Conservation (phyloP, 2,113 vertebrate species). For the Rhinoderma darwinii region DNA sequence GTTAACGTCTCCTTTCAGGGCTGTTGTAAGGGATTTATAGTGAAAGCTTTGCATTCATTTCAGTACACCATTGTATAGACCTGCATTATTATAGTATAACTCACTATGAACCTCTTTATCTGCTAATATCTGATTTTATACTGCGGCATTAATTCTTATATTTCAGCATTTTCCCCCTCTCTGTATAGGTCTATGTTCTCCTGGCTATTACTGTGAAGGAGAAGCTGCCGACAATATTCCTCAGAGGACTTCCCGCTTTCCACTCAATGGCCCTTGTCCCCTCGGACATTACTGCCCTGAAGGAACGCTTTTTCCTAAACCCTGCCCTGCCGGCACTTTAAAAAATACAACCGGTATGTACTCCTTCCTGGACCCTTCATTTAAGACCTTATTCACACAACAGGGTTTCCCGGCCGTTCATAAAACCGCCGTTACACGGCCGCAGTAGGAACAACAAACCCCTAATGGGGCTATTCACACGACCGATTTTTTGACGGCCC, state of each 20-base stretch:
- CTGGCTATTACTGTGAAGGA: conserved; percentile 85
- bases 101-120: background rate
- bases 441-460: too few species aligned
- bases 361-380: background rate
- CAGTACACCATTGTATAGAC: background rate
- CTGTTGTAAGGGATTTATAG: background rate
- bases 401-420: too few species aligned
- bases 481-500: too few species aligned
- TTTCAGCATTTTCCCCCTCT: background rate
- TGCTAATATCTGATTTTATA: background rate
- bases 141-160: too few species aligned
- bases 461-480: too few species aligned
- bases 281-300: conserved; percentile 83
- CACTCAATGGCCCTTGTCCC: conserved; percentile 81
- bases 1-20: background rate
- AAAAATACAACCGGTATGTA: conserved; percentile 79
- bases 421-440: too few species aligned
- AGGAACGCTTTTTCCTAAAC: conserved; percentile 76
- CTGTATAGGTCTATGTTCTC: conserved; percentile 78
- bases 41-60: background rate
- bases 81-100: background rate
- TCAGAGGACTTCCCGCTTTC: conserved; percentile 62
- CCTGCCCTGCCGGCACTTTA: conserved; percentile 83
- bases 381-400: too few species aligned
- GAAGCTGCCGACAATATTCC: conserved; percentile 78